Percentiles rank a stretch among this genome's conserved stretches.
These are phyloP conservation scores for Sula dactylatra DNA, from an alignment of 2,113 vertebrate species.

Conservation along the genomic window DNA sequence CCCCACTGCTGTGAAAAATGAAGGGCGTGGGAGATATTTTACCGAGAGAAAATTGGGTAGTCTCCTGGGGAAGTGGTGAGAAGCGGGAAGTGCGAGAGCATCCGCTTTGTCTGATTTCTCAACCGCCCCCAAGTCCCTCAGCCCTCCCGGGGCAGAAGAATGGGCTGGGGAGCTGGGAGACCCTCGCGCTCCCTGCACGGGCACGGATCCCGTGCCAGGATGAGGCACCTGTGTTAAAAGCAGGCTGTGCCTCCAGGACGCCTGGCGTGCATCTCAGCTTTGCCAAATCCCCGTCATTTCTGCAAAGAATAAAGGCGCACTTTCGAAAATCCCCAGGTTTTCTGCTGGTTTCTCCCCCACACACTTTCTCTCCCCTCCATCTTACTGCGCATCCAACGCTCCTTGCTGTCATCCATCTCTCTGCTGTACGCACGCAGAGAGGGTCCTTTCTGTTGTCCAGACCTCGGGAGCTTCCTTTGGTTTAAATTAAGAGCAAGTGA, in stretches of 20 bases:
- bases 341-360: background rate
- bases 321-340: background rate
- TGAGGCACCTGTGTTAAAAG: background rate
- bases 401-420: background rate
- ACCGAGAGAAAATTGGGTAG: background rate
- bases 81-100: background rate
- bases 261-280: background rate
- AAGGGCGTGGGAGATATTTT: background rate
- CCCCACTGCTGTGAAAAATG: background rate
- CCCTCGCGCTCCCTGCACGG: fast-evolving
- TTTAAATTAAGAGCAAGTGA: conserved; percentile 51
- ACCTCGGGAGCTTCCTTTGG: background rate
- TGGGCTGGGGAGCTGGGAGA: background rate
- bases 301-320: background rate
- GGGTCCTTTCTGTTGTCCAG: background rate
- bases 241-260: background rate
- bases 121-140: background rate
- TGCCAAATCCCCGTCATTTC: background rate
- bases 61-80: background rate
- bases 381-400: background rate
- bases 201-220: fast-evolving
- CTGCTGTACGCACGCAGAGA: background rate
- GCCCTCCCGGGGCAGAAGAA: background rate
- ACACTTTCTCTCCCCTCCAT: background rate
- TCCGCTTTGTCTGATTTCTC: background rate